Percentiles rank a stretch among this genome's conserved stretches.
phyloP scores from a whole-genome alignment of 2,888 invertebrate genomes.

The Caenorhabditis angaria region DNA sequence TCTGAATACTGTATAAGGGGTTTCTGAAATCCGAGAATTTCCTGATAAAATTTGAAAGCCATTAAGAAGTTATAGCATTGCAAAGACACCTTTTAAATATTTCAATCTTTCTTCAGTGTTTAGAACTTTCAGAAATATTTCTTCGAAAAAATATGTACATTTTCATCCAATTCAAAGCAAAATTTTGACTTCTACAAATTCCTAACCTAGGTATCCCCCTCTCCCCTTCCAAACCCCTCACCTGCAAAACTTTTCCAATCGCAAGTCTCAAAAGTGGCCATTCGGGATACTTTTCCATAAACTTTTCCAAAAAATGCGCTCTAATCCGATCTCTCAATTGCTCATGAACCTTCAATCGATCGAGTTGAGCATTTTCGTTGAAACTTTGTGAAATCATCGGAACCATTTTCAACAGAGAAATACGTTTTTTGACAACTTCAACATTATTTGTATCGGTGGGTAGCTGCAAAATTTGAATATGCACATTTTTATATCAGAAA shows the following conservation, averaged over 20 bases:
- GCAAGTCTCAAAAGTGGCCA: slow-evolving; percentile 50
- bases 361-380: slow-evolving; percentile 2
- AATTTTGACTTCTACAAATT: too few species aligned
- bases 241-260: slow-evolving; percentile 14
- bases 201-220: too few species aligned
- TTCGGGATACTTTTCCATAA: slow-evolving; percentile 44
- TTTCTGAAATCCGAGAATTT: not conserved
- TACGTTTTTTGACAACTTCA: not conserved
- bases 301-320: slow-evolving; percentile 12
- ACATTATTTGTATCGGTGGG: not conserved
- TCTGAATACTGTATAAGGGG: too few species aligned
- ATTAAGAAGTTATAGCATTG: too few species aligned
- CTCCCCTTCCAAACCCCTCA: not conserved
- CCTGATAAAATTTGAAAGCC: not conserved
- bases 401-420: slow-evolving; percentile 13
- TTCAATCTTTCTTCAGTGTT: too few species aligned
- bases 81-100: too few species aligned
- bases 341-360: not conserved
- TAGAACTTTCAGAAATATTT: not conserved
- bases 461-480: not conserved
- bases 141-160: slow-evolving; percentile 5
- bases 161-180: too few species aligned
- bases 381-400: slow-evolving; percentile 27
- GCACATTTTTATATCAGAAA: not conserved
- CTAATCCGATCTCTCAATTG: slow-evolving; percentile 6